phyloP scores from a whole-genome alignment of 2,888 invertebrate species.

The Hoplodrina blanda region DNA sequence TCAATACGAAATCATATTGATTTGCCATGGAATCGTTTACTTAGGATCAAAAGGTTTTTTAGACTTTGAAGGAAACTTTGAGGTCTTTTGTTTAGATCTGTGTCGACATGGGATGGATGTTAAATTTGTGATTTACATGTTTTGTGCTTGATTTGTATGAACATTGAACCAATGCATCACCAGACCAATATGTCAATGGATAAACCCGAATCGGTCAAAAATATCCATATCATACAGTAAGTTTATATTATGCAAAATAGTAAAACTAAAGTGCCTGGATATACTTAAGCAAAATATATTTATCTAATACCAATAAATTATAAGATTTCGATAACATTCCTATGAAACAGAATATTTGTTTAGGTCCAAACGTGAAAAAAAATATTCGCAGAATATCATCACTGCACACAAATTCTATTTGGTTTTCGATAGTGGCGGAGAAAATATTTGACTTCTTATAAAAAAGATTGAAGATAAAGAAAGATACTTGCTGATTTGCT shows the following conservation, averaged over 20 bases:
- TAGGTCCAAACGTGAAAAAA: conserved; percentile 72
- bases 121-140: conserved; percentile 38
- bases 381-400: conserved; percentile 75
- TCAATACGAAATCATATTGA: conserved; percentile 64
- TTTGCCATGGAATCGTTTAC: conserved; percentile 65
- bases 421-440: conserved; percentile 63
- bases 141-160: conserved; percentile 13
- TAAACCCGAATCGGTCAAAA: neutral
- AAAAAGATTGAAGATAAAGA: conserved; percentile 42
- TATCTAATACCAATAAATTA: conserved; percentile 45
- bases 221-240: neutral
- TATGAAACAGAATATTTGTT: conserved; percentile 67
- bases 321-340: conserved; percentile 24
- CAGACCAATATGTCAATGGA: neutral
- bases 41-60: conserved; percentile 60
- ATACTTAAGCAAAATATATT: neutral
- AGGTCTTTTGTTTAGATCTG: conserved; percentile 39
- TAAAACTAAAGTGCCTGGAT: neutral
- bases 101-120: conserved; percentile 25
- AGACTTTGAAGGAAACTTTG: conserved; percentile 27
- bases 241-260: neutral
- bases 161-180: neutral
- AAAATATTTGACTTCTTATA: conserved; percentile 50
- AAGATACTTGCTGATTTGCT: conserved; percentile 43
- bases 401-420: conserved; percentile 72